Conservation (phyloP, 2,113 vertebrate genomes). For the Lasiurus borealis region DNA sequence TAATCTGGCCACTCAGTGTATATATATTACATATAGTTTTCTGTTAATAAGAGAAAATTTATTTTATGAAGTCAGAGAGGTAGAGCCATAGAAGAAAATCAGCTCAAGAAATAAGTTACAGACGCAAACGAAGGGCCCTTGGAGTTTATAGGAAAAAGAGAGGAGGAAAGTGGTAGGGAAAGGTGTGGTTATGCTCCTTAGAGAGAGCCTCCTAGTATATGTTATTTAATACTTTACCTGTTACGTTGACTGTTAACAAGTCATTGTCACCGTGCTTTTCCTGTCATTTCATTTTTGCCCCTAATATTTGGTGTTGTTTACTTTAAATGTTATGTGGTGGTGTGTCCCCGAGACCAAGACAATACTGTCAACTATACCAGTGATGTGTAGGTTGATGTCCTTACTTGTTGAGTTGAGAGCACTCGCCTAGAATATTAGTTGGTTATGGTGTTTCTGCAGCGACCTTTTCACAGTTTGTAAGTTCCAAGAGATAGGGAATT, state of each 20-base stretch:
- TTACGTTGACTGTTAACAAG: too few species aligned
- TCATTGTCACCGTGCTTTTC: neutral
- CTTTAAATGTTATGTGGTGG: accelerated
- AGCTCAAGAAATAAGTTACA: neutral
- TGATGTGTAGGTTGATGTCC: accelerated
- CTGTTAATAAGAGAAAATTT: neutral
- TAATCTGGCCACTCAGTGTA: too few species aligned
- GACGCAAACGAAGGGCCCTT: neutral
- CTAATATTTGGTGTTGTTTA: neutral
- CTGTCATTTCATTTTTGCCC: too few species aligned
- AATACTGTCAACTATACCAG: neutral
- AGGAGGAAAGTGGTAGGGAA: neutral
- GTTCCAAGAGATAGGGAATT: neutral
- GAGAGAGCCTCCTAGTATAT: neutral
- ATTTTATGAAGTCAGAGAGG: neutral
- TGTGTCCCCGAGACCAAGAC: accelerated
- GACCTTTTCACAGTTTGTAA: neutral
- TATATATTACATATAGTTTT: too few species aligned
- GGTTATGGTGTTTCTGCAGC: neutral
- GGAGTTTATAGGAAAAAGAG: neutral
- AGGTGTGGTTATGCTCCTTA: neutral
- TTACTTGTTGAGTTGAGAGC: neutral
- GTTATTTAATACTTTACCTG: neutral
- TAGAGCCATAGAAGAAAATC: too few species aligned
- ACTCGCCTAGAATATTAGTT: neutral